These are phyloP conservation scores for Uloborus diversus DNA, from an alignment of 1,140 invertebrate species.

Conservation along the genomic window DNA sequence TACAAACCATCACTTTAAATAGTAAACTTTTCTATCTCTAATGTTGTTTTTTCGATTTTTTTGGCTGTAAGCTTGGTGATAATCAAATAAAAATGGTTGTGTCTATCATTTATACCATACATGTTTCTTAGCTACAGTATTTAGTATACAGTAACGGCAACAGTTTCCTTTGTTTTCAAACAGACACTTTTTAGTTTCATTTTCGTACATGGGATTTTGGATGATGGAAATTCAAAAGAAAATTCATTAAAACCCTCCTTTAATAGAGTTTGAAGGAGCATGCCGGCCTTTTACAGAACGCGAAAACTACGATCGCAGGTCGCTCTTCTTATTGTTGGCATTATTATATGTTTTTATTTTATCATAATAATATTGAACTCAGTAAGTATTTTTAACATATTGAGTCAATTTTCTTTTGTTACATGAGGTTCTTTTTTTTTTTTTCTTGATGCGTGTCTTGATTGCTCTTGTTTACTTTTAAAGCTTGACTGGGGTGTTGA, in stretches of 20 bases:
- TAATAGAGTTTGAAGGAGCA: not conserved
- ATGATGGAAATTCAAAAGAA: not conserved
- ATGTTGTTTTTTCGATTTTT: too few relatives aligned
- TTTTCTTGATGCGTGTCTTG: not conserved
- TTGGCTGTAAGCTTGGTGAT: too few relatives aligned
- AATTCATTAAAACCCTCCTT: not conserved
- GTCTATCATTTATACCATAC: too few relatives aligned
- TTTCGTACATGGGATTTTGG: not conserved
- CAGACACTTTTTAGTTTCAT: not conserved
- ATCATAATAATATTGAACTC: slow-evolving; percentile 28
- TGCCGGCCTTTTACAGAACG: not conserved
- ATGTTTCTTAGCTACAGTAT: too few relatives aligned
- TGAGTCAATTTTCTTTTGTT: not conserved
- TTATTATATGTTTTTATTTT: slow-evolving; percentile 23
- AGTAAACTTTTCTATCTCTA: too few relatives aligned
- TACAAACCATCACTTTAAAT: too few relatives aligned
- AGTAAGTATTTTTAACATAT: slow-evolving; percentile 5
- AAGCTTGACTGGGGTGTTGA: not conserved
- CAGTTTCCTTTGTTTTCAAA: not conserved
- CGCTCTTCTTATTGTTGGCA: slow-evolving; percentile 27
- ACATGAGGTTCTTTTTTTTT: not conserved
- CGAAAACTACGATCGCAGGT: slow-evolving; percentile 31
- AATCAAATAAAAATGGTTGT: too few relatives aligned
- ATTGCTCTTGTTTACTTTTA: not conserved
- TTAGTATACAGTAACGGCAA: not conserved